Conservation (phyloP, 2,797 vertebrate species). For the Sternarchorhynchus goeldii region DNA sequence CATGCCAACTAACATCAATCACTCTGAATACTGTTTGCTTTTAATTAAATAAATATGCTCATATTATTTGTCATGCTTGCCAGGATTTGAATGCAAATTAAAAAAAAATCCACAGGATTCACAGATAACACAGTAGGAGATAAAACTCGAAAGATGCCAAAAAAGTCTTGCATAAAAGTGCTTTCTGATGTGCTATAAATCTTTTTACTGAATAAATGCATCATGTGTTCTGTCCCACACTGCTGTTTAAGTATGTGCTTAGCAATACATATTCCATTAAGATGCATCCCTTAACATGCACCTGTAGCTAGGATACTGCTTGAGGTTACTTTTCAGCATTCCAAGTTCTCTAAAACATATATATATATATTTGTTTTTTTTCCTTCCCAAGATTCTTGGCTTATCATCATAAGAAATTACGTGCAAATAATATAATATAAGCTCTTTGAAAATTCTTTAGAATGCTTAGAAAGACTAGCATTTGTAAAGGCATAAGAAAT, state of each 20-base stretch:
- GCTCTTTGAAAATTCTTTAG: background rate
- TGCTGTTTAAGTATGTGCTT: background rate
- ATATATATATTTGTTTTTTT: no score
- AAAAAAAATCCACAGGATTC: background rate
- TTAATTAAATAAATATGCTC: slow-evolving; percentile 9
- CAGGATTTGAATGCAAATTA: background rate
- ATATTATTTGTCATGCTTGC: slow-evolving; percentile 6
- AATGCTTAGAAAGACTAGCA: background rate
- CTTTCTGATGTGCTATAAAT: background rate
- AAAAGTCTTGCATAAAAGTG: background rate
- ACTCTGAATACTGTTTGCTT: slow-evolving; percentile 16
- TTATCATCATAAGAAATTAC: background rate
- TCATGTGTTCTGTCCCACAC: background rate
- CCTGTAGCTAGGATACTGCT: no score
- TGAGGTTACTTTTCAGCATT: no score
- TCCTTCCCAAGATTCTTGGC: background rate
- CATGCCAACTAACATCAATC: slow-evolving; percentile 51
- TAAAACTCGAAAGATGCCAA: background rate
- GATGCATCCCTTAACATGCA: no score
- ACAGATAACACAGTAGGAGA: background rate
- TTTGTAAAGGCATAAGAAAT: background rate
- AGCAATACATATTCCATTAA: background rate
- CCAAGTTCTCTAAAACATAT: no score
- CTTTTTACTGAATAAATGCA: background rate
- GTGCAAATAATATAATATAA: background rate